Percentiles rank a stretch among this genome's conserved stretches.
These are phyloP conservation scores for Indri indri DNA, from an alignment of 2,113 vertebrate genomes.

Conservation along the genomic window DNA sequence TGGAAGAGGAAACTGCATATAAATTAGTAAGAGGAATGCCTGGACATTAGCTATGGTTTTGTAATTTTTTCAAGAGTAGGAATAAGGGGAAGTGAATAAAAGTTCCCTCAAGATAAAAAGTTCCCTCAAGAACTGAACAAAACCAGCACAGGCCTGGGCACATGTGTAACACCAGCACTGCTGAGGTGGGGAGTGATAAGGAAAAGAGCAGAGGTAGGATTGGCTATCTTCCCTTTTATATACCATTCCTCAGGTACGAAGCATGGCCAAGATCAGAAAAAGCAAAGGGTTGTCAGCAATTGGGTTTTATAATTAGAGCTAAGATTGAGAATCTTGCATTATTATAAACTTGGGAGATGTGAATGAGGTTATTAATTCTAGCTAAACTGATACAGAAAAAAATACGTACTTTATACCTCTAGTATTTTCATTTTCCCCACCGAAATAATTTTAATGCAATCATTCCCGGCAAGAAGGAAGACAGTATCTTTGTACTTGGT, in stretches of 20 bases:
- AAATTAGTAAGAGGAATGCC: background rate
- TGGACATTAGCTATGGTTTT: background rate
- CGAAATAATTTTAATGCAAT: background rate
- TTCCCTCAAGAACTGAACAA: background rate
- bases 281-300: background rate
- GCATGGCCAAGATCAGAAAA: background rate
- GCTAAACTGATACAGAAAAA: background rate
- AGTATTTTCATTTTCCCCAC: background rate
- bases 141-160: background rate
- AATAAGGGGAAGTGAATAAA: background rate
- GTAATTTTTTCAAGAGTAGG: background rate
- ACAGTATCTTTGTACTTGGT: background rate
- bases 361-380: background rate
- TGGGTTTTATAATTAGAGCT: background rate
- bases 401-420: background rate
- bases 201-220: background rate
- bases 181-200: background rate
- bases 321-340: background rate
- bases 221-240: background rate
- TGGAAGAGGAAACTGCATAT: background rate
- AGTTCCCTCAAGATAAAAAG: background rate
- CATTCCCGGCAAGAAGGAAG: background rate
- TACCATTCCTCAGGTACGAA: background rate
- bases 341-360: background rate
- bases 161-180: background rate